Percentiles rank a stretch among this genome's conserved stretches.
phyloP scores from a whole-genome alignment of 2,113 vertebrate genomes.

The Glareola pratincola region DNA sequence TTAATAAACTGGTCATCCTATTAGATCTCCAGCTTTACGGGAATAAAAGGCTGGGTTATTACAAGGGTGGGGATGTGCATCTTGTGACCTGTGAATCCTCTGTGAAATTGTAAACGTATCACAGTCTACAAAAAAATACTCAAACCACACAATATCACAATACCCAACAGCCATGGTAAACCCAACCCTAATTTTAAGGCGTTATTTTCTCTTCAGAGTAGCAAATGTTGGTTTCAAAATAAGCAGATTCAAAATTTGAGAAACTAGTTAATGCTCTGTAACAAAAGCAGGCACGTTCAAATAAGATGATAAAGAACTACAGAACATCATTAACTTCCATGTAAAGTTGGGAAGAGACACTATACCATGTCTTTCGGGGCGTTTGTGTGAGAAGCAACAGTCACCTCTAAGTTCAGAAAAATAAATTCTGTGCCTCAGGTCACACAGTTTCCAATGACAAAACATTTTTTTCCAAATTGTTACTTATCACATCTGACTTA shows the following conservation, averaged over 20 bases:
- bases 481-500: background rate
- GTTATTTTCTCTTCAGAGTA: background rate
- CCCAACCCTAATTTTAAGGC: background rate
- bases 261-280: background rate
- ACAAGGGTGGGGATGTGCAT: background rate
- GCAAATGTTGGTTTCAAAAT: background rate
- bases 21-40: background rate
- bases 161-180: background rate
- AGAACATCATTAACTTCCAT: background rate
- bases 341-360: background rate
- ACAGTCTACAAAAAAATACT: background rate
- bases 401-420: background rate
- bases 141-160: background rate
- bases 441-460: background rate
- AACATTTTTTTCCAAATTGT: background rate
- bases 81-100: background rate
- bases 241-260: background rate
- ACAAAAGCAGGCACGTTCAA: background rate
- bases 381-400: background rate
- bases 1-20: background rate
- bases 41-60: background rate
- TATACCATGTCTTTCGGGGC: background rate
- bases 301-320: background rate
- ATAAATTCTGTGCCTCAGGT: background rate
- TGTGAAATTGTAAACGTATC: background rate